Base-by-base conservation (phyloP, 2,113 vertebrate species). In the Atlantisia rogersi region DNA sequence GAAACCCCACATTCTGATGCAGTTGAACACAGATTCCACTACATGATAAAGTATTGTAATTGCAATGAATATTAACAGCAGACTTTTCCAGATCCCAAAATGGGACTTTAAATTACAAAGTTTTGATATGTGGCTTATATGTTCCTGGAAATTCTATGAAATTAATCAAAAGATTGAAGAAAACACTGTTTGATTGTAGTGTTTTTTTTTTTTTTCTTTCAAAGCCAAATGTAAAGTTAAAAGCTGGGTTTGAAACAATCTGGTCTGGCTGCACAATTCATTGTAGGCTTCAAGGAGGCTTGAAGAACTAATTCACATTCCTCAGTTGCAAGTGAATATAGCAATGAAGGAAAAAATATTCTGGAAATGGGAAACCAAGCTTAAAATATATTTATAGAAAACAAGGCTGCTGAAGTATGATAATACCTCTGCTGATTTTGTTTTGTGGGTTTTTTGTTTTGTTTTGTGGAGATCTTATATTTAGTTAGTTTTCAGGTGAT, bases 91-190 rank as follows among this genome's bases (percentile, higher is more conserved):
- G 64, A 90, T 90, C 56, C 65, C 73, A 22, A 56, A 82, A 88
- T 21, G 21, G 48, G n/a, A 71, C 29, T 78, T 78, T 35, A 63
- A 77, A 50, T 88, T 86, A 28, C 40, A 70, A 65, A 90, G 16
- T 83, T 91, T 90, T 79, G 58, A 59, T 86, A 78, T 87, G 65
- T 90, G 64, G 39, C 56, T 81, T 67, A 55, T 13, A 60, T 81
- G 28, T 86, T 90, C 82, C 56, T 84, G 76, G 73, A 90, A 96
- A 83, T 88, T 81, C 56, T 79, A n/a, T 75, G 62, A 96, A 88
- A 71, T 78, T 70, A 75, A 55, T 77, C 35, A 95, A 73, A 80
- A 85, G 13, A 79, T 52, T 88, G 55, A 94, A 83, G 79, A 78
- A 89, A 95, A 85, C n/a, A 21, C 25, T 74, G 7, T 40, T 64